A percentile compares a stretch with the other conserved stretches of the same genome.
Evolutionary conservation across 2,113 vertebrate genomes (phyloP).

Genomic region (Electrona antarctica): DNA sequence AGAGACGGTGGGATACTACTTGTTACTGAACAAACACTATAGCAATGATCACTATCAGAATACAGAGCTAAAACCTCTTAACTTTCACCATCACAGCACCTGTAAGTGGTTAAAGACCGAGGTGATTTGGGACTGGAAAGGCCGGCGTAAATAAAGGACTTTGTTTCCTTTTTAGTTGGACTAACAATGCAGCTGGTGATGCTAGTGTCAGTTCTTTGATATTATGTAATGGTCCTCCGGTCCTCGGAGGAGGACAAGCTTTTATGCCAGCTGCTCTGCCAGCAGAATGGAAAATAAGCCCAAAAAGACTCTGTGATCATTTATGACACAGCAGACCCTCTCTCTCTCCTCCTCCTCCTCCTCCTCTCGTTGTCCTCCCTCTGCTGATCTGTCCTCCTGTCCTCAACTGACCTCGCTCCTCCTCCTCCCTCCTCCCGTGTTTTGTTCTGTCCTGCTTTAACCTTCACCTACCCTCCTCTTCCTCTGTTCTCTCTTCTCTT

Average conservation of each 20-base stretch:
- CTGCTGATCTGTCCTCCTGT: no score
- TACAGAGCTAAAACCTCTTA: background rate
- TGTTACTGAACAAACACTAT: no score
- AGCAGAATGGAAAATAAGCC: slow-evolving; percentile 51
- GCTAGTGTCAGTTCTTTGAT: slow-evolving; percentile 20
- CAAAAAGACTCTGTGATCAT: slow-evolving; percentile 12
- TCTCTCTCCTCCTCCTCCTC: background rate
- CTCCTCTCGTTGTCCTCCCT: background rate
- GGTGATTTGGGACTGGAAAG: no score
- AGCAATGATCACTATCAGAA: no score
- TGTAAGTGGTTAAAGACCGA: no score
- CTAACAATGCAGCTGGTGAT: slow-evolving; percentile 27
- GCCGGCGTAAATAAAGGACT: slow-evolving; percentile 8
- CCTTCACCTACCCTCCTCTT: background rate
- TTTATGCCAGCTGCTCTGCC: slow-evolving; percentile 40
- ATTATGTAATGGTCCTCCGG: slow-evolving; percentile 40
- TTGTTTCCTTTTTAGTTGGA: slow-evolving; percentile 7
- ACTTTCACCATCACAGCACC: background rate
- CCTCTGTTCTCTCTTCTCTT: background rate
- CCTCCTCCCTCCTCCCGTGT: background rate
- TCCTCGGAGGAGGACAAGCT: no score
- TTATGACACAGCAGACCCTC: background rate
- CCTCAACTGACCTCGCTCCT: background rate
- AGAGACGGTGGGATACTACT: no score
- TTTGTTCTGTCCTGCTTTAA: no score